Evolutionary conservation across 2,797 vertebrate genomes (phyloP).

Genomic region (Sebastolobus altivelis): DNA sequence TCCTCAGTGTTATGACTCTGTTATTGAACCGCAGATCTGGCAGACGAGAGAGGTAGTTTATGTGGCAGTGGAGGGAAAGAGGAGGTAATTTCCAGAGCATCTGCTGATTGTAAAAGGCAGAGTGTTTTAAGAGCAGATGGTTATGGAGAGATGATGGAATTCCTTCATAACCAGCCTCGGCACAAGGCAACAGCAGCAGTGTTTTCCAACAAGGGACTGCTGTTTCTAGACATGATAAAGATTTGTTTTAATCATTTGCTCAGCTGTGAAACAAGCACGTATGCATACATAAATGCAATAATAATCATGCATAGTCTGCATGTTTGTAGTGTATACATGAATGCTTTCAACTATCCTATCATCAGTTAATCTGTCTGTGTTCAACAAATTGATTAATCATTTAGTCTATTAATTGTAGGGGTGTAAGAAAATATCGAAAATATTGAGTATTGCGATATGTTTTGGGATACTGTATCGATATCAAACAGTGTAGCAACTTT

Average conservation of each 20-base stretch:
- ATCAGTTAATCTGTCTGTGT: not conserved
- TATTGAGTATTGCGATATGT: too few relatives aligned
- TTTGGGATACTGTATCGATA: too few relatives aligned
- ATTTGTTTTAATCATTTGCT: constrained; percentile 3
- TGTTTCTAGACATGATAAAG: not conserved
- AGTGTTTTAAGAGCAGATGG: constrained; percentile 73
- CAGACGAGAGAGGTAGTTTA: constrained; percentile 47
- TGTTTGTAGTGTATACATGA: not conserved
- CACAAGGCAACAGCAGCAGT: constrained; percentile 22
- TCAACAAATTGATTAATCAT: not conserved
- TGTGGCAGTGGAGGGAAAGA: constrained; percentile 36
- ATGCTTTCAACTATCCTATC: not conserved
- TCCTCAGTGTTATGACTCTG: constrained; percentile 42
- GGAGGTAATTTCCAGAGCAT: constrained; percentile 68
- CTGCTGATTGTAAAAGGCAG: constrained; percentile 67
- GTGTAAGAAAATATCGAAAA: too few relatives aligned
- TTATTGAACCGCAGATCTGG: constrained; percentile 51
- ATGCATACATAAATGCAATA: not conserved
- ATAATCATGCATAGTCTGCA: not conserved
- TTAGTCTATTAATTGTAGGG: not conserved
- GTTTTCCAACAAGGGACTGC: constrained; percentile 31
- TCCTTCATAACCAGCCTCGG: constrained; percentile 45
- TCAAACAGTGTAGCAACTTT: too few relatives aligned
- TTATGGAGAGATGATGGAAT: constrained; percentile 62
- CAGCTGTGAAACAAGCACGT: constrained; percentile 7